These are phyloP conservation scores for Bambusicola thoracicus DNA, from an alignment of 2,113 vertebrate genomes.

Conservation along the genomic window DNA sequence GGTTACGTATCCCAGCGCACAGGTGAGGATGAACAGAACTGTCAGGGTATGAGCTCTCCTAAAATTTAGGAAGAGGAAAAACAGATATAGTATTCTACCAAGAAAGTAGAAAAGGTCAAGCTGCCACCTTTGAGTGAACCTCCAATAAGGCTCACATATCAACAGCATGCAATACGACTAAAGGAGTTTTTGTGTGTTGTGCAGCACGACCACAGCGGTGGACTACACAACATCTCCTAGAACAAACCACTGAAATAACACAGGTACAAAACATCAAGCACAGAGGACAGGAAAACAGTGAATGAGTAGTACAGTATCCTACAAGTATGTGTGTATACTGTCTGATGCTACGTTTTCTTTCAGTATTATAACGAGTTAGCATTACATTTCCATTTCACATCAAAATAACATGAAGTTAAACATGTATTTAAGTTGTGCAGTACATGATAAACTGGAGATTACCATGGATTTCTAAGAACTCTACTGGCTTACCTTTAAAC, in stretches of 20 bases:
- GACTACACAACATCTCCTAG: background rate
- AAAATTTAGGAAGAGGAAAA: slow-evolving; percentile 16
- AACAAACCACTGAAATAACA: background rate
- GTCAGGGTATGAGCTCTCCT: slow-evolving; percentile 97
- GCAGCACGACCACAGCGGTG: background rate
- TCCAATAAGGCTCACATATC: accelerated
- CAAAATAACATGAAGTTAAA: background rate
- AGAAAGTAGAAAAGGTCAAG: background rate
- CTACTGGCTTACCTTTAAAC: background rate
- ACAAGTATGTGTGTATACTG: background rate
- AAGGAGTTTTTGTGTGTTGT: accelerated
- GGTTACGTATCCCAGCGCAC: slow-evolving; percentile 93
- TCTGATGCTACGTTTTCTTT: background rate
- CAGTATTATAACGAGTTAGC: background rate
- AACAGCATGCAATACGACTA: accelerated
- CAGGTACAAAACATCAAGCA: background rate
- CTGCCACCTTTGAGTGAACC: background rate
- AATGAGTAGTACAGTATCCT: background rate
- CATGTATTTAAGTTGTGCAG: accelerated
- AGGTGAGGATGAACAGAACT: slow-evolving; percentile 95
- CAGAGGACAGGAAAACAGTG: background rate
- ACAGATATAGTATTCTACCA: background rate
- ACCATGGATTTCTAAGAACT: background rate
- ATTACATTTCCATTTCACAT: background rate
- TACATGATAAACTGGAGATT: accelerated